These are phyloP conservation scores for Electrophaes corylata DNA, from an alignment of 2,888 invertebrate genomes.

Conservation along the genomic window DNA sequence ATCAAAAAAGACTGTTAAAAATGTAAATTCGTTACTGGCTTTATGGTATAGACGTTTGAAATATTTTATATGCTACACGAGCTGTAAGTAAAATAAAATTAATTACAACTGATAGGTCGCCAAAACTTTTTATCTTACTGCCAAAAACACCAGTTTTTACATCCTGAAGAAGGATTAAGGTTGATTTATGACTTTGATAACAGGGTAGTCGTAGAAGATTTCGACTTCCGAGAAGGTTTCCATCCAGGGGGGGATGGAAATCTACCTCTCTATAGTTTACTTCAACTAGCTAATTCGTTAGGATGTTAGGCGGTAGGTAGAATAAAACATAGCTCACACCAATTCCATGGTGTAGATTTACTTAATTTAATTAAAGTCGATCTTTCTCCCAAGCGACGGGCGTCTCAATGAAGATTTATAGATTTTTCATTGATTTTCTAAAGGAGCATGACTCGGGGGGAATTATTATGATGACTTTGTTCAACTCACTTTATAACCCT, in stretches of 20 bases:
- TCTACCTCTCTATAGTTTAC: too few species aligned
- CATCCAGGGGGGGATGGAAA: too few species aligned
- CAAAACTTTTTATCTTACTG: background rate
- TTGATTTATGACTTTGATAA: background rate
- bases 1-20: too few species aligned
- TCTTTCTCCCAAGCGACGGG: slow-evolving; percentile 26
- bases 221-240: too few species aligned
- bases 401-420: slow-evolving; percentile 71
- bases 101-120: too few species aligned
- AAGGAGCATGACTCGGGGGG: slow-evolving; percentile 20
- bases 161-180: too few species aligned
- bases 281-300: background rate
- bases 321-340: slow-evolving; percentile 43
- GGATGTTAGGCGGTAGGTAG: slow-evolving; percentile 11
- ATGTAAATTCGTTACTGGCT: too few species aligned
- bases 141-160: background rate
- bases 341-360: slow-evolving; percentile 59
- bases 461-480: slow-evolving; percentile 15
- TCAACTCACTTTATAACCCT: slow-evolving; percentile 1
- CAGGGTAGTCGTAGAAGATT: background rate
- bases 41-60: too few species aligned
- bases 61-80: too few species aligned
- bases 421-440: slow-evolving; percentile 58
- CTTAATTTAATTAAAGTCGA: slow-evolving; percentile 63
- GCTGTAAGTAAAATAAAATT: too few species aligned